phyloP scores from a whole-genome alignment of 2,113 vertebrate species.

The Pseudopipra pipra region DNA sequence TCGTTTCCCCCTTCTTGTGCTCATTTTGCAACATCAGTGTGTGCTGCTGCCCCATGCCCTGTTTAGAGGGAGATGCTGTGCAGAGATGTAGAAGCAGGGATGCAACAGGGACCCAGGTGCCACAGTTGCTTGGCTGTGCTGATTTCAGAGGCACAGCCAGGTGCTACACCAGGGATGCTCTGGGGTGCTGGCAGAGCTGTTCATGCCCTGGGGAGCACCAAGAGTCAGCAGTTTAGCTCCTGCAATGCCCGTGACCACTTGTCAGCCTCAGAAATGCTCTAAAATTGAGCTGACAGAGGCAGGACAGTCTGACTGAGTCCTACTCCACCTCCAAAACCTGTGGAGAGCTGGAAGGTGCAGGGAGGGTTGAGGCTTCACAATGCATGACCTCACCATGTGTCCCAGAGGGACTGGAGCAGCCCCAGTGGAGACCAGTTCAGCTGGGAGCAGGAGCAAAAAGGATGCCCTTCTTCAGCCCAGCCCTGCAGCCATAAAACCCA shows the following conservation, averaged over 20 bases:
- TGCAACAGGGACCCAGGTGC: neutral
- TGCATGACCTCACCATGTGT: neutral
- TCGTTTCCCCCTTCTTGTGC: rapidly evolving
- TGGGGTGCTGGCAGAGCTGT: neutral
- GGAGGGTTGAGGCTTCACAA: rapidly evolving
- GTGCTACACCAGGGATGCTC: rapidly evolving
- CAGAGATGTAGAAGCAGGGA: neutral
- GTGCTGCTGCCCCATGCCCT: neutral
- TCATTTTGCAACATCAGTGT: neutral
- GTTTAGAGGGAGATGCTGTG: rapidly evolving
- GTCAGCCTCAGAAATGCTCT: neutral
- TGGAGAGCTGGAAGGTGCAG: neutral
- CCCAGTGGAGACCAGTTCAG: neutral
- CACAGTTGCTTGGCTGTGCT: neutral
- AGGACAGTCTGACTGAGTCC: neutral
- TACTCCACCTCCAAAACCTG: neutral
- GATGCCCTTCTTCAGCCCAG: neutral
- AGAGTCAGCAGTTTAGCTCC: neutral
- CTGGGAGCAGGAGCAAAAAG: rapidly evolving
- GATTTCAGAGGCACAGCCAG: rapidly evolving
- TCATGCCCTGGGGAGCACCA: neutral
- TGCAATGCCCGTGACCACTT: neutral
- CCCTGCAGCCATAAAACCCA: neutral
- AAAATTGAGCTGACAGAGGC: neutral
- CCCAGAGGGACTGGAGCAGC: neutral